Evolutionary conservation across 1,140 invertebrate genomes (phyloP), one percentile per base, ranked within the genome.

Genomic region (Daktulosphaira vitifoliae): DNA sequence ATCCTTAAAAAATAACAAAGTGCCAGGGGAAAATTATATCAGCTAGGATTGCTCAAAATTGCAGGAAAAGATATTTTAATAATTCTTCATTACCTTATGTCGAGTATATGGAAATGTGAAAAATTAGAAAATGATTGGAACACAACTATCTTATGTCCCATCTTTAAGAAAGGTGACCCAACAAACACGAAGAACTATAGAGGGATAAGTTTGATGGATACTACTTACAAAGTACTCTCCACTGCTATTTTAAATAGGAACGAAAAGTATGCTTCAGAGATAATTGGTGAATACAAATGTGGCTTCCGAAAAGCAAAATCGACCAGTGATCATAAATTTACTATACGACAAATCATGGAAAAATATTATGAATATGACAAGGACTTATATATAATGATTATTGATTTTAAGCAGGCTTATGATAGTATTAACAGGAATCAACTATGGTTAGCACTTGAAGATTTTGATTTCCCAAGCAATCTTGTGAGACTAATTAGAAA

Each of bases 21-120:
- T 69, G 16, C 59, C 68, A 38, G 71, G 70, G 29, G 37, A 42
- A 29, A 70, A 71, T 56, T 65, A 59, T 11, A 71, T 72, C 38
- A 51, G 65, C 7, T 68, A 64, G 38, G 69, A 66, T 13, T 70
- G 3, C 69, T 65, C 65, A 71, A 71, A 67, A 29, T 26, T 48
- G 3, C 18, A 48, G 18, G 44, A 48, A 18, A 46, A 18, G 16
- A 46, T 16, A 3, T 46, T 46, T 46, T 46, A 18, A 46, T 16
- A 46, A 46, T 46, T 16, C 8, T 46, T 18, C 44, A 46, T 46
- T 4, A 20, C 8, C 44, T 46, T 46, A 46, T 46, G 2, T 46
- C 44, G 44, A 46, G 44, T 18, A 18, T 18, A 46, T 46, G 16
- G 16, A 46, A 46, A 16, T 16, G 44, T 46, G 44, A 46, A 46